These are phyloP conservation scores for Lepidurus arcticus DNA, from an alignment of 1,140 invertebrate species.

Conservation along the genomic window DNA sequence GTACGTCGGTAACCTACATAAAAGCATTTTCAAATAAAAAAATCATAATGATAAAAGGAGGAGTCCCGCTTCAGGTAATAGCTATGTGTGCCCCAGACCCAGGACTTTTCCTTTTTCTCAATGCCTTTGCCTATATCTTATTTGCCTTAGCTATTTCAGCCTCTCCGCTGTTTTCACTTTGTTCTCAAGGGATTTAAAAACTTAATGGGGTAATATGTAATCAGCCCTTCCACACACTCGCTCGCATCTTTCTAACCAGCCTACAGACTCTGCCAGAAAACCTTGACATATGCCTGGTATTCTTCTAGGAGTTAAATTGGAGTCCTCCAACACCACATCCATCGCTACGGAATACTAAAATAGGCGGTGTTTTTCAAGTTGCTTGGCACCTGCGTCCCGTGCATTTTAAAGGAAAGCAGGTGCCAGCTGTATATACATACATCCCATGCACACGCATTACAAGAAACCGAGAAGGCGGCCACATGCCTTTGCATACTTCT, in stretches of 20 bases:
- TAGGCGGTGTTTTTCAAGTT: background rate
- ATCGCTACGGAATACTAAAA: slow-evolving; percentile 3
- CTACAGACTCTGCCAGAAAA: background rate
- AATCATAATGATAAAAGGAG: background rate
- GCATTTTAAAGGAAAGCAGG: slow-evolving; percentile 6
- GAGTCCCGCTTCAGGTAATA: background rate
- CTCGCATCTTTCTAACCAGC: background rate
- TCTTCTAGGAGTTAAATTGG: slow-evolving; percentile 11
- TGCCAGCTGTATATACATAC: background rate
- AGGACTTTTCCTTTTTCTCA: background rate
- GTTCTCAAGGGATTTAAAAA: background rate
- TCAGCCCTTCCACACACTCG: slow-evolving; percentile 12
- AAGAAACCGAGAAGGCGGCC: background rate
- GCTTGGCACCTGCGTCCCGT: slow-evolving; percentile 6
- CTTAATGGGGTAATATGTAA: slow-evolving; percentile 16
- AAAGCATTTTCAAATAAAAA: background rate
- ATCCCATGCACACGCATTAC: background rate
- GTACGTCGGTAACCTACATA: slow-evolving; percentile 11
- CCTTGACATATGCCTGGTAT: background rate
- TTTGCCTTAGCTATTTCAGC: slow-evolving; percentile 7
- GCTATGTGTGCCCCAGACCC: background rate
- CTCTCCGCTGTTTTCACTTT: background rate
- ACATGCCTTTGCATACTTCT: background rate
- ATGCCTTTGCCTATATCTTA: background rate
- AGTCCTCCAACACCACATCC: slow-evolving; percentile 8